Evolutionary conservation across 2,888 invertebrate species (phyloP).

Genomic region (Latrodectus hesperus): DNA sequence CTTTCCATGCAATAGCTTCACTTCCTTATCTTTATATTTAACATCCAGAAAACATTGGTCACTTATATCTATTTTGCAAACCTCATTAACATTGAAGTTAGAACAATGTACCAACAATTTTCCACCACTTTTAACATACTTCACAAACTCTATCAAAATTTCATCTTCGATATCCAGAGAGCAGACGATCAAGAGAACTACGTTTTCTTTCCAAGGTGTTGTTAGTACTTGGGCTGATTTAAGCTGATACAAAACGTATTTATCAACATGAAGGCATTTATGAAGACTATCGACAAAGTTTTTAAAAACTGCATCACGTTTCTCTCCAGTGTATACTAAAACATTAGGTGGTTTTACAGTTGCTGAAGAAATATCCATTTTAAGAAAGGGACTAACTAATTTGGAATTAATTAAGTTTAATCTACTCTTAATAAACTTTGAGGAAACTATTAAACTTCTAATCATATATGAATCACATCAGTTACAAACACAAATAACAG

Average conservation of each 20-base stretch:
- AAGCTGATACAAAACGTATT: constrained; percentile 43
- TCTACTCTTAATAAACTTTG: too few relatives aligned
- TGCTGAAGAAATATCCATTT: constrained; percentile 2
- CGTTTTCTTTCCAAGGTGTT: constrained; percentile 52
- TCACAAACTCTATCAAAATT: constrained; percentile 3
- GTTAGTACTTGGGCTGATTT: constrained; percentile 10
- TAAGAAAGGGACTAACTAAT: background rate
- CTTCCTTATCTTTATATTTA: constrained; percentile 1
- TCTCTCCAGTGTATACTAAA: constrained; percentile 33
- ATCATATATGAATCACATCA: too few relatives aligned
- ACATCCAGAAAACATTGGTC: background rate
- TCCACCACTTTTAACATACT: constrained; percentile 29
- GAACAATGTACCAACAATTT: constrained; percentile 33
- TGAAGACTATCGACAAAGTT: constrained; percentile 9
- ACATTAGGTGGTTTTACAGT: constrained; percentile 47
- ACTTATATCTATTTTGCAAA: background rate
- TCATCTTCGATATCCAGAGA: constrained; percentile 4
- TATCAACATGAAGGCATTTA: constrained; percentile 31
- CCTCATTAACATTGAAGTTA: constrained; percentile 1
- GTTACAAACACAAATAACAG: too few relatives aligned
- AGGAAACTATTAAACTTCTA: too few relatives aligned
- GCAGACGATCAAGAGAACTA: constrained; percentile 22
- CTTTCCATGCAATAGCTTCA: constrained; percentile 9
- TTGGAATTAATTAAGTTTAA: too few relatives aligned
- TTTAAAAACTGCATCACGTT: background rate